Evolutionary conservation across 2,888 invertebrate species (phyloP), one percentile per base, ranked within the genome.

Genomic region (Nymphalis c-album): DNA sequence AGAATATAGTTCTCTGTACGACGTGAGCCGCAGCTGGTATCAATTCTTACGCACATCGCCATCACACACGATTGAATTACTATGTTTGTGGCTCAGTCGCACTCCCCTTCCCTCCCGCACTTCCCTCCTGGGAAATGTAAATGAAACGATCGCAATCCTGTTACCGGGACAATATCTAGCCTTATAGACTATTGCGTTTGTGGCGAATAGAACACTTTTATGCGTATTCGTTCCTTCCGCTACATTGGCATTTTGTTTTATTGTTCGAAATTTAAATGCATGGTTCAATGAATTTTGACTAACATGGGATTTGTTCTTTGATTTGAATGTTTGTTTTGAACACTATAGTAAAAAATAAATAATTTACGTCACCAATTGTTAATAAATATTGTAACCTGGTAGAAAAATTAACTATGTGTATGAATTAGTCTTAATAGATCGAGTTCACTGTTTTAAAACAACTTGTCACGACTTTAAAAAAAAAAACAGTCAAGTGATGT

Each of bases 31-130:
- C 40, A 20, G 68, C 63, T 68, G 70, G 75, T 78, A 81, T 81
- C 80, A 80, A 79, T 80, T 79, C 74, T 79, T 79, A 77, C 80
- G 78, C 79, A 75, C 74, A 74, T 74, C 71, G 57, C 35, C 57
- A 57, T 70, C 73, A 71, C 71, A 69, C 75, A 65, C 78, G 77
- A 84, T 83, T 83, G 81, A 80, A 84, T 82, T 80, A 80, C 83
- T 68, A 71, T 75, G 78, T 78, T 78, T 79, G 80, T 76, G 77
- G 77, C 69, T 74, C 48, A 16, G 13, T 22, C 47, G 16, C 22
- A 20, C 71, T 75, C 76, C n/a, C n/a, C n/a, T n/a, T n/a, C n/a
- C n/a, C n/a, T n/a, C n/a, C n/a, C n/a, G n/a, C n/a, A n/a, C n/a
- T n/a, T n/a, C n/a, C 50, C 45, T 40, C 62, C 50, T 26, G 79